Evolutionary conservation across 2,113 vertebrate genomes (phyloP), one percentile per base, ranked within the genome.

Genomic region (Diphyllodes magnificus): DNA sequence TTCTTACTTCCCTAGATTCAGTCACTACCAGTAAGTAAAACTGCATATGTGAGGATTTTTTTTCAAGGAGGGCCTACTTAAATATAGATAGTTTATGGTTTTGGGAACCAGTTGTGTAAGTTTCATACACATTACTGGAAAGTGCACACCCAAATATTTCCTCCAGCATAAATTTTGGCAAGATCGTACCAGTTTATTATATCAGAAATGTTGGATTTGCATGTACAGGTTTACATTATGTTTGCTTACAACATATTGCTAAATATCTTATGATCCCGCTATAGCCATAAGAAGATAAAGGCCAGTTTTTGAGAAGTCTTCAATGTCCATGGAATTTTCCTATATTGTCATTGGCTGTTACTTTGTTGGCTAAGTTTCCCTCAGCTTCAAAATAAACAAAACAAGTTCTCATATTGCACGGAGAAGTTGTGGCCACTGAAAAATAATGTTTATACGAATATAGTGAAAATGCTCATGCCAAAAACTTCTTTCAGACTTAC

Each of bases 11-110:
- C 47, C 11, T 86, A 93, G 37, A 92, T 95, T 92, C 51, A 92
- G 71, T 93, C 72, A 86, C 75, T 94, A 69, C 40, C 61, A 87
- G 75, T 88, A 95, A 88, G 45, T 83, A 90, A 87, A 89, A 90
- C 82, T 60, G 21, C 65, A 53, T 78, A 86, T 69, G 60, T 92
- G 33, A 69, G 39, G 72, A 80, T 35, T 61, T 53, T 94, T 96
- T 97, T 95, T 91, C 53, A 86, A 83, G 76, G 30, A 68, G 76
- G 49, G 21, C 19, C 64, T 77, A 51, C 27, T 92, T 96, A 70
- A 60, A 88, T 42, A 64, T 33, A 83, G 53, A 87, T 20, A 85
- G 30, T 76, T 84, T 54, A 71, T 49, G n/a, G 70, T 85, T 92
- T 81, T 61, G 78, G 72, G 80, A 77, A 88, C 21, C 5, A 66